phyloP scores from a whole-genome alignment of 2,113 vertebrate species.

The Podiceps cristatus region DNA sequence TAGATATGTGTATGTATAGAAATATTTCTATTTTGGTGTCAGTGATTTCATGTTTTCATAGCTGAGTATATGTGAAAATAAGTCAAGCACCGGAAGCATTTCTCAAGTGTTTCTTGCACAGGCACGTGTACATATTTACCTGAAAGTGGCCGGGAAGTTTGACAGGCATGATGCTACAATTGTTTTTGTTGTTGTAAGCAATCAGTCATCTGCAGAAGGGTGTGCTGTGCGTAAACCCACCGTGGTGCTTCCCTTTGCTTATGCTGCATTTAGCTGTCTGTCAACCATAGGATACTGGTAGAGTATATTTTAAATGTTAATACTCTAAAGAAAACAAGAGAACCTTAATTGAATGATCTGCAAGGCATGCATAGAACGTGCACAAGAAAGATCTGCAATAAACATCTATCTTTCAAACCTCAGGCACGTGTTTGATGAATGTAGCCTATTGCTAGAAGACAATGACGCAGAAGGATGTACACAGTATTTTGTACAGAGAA shows the following conservation, averaged over 20 bases:
- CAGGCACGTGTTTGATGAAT: neutral
- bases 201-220: constrained; percentile 36
- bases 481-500: neutral
- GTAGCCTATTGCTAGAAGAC: neutral
- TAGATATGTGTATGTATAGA: neutral
- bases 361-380: neutral
- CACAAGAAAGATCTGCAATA: neutral
- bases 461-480: neutral
- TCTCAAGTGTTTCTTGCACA: neutral
- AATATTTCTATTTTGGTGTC: neutral
- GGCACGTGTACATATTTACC: neutral
- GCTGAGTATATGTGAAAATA: neutral
- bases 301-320: constrained; percentile 37
- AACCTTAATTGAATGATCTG: neutral
- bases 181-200: constrained; percentile 58
- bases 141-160: constrained; percentile 41
- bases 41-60: neutral
- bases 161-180: constrained; percentile 15
- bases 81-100: neutral
- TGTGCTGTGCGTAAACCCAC: neutral
- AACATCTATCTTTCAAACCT: neutral
- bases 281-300: neutral
- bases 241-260: constrained; percentile 34
- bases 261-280: constrained; percentile 36
- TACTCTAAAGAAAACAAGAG: constrained; percentile 13